Percentiles rank a stretch among this genome's conserved stretches.
These are phyloP conservation scores for Odocoileus virginianus DNA, from an alignment of 2,113 vertebrate species.

Conservation along the genomic window DNA sequence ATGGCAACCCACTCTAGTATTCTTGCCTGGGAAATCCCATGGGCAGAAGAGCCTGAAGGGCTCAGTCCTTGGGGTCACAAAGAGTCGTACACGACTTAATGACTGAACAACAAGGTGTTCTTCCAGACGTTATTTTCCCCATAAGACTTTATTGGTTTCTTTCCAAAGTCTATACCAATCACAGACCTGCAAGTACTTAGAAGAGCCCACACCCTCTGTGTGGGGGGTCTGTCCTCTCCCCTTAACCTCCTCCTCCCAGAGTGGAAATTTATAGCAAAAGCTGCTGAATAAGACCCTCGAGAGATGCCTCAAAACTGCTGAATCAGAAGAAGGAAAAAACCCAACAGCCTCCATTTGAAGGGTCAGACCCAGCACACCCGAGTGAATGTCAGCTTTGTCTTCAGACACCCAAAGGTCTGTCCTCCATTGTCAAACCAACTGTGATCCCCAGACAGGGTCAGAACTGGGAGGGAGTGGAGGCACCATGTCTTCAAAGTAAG, in stretches of 20 bases:
- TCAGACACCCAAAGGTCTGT: neutral
- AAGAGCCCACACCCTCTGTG: accelerated
- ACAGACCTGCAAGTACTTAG: neutral
- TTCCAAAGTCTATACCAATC: neutral
- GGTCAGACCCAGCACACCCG: neutral
- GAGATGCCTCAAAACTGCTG: constrained; percentile 40
- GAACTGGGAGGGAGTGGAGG: neutral
- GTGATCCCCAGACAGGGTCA: neutral
- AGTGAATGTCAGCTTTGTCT: neutral
- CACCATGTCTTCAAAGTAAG: neutral
- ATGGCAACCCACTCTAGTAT: neutral
- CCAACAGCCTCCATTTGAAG: accelerated
- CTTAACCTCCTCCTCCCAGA: neutral
- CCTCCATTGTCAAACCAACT: neutral
- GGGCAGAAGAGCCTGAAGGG: neutral
- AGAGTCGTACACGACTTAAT: neutral
- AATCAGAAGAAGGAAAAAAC: constrained; percentile 23
- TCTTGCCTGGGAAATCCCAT: neutral
- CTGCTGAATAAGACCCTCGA: constrained; percentile 50
- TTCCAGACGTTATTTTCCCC: neutral
- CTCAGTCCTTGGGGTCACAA: neutral
- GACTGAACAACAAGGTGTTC: neutral
- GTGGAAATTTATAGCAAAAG: neutral
- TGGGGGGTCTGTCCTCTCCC: neutral
- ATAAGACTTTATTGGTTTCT: neutral